Evolutionary conservation across 2,797 vertebrate species (phyloP).

Genomic region (Schizothorax lantsangensis): DNA sequence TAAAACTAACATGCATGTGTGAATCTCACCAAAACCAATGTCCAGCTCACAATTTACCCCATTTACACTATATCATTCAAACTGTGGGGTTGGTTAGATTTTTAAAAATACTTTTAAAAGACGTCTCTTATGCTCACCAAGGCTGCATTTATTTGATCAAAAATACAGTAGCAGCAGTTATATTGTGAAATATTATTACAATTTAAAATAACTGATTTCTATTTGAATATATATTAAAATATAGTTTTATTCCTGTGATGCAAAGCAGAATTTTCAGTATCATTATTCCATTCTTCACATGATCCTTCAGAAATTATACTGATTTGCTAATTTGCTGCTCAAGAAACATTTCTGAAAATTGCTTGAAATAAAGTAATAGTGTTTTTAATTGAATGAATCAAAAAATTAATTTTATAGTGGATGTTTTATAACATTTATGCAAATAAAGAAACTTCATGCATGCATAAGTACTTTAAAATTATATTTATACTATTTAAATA

Average conservation of each 20-base stretch:
- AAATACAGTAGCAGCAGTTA: not conserved
- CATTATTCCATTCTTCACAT: not conserved
- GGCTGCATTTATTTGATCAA: not conserved
- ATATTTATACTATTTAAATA: not conserved
- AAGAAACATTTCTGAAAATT: not conserved
- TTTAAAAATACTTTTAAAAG: not conserved
- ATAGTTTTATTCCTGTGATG: not conserved
- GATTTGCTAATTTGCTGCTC: not conserved
- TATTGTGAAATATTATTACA: not conserved
- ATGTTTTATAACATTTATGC: not conserved
- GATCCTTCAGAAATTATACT: not conserved
- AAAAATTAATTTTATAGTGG: not conserved
- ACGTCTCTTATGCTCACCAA: not conserved
- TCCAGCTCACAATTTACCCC: not conserved
- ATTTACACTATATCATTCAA: not conserved
- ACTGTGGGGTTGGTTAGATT: not conserved
- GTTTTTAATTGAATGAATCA: not conserved
- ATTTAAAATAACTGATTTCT: not conserved
- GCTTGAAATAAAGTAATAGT: not conserved
- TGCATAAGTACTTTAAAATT: not conserved
- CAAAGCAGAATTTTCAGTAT: not conserved
- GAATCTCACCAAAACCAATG: not conserved
- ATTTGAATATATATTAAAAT: not conserved
- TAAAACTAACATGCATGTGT: not conserved
- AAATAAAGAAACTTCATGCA: not conserved